Base-by-base conservation (phyloP, 2,113 vertebrate genomes). In the Desmodus rotundus region DNA sequence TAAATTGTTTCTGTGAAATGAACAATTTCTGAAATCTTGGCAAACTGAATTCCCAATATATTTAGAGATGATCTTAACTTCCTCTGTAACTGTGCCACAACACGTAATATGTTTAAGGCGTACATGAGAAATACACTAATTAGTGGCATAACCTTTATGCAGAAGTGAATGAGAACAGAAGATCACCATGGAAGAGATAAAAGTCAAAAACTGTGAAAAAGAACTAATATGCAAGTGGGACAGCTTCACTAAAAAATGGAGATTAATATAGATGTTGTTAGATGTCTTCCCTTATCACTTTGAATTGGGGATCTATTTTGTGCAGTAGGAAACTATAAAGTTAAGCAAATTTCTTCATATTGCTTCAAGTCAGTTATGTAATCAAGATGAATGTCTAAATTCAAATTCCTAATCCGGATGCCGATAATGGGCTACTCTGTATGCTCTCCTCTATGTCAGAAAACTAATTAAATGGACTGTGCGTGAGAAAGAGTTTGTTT, bases 1-100 rank as follows among this genome's bases (percentile, higher is more conserved):
- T 0, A 91, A 95, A 97, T 95, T 77, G 78, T 94, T 96, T 93
- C 95, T 96, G 83, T 56, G 73, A 91, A 94, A 96, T 94, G 97
- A 97, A 96, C 88, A 87, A 91, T 97, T 95, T 94, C 80, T 96
- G 95, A 96, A 94, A 89, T 94, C 93, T 91, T 92, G 70, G 92
- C 95, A 96, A 96, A 96, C 47, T 93, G 91, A 97, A 95, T 95
- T 95, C 78, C 91, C 92, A 93, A 81, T 77, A 90, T 70, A 92
- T 88, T 96, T 86, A 95, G 93, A 87, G 83, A 94, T 33, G 78
- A 87, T 96, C 91, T 93, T 89, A 83, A 94, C 91, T 96, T 95
- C 68, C 92, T 38, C 50, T 65, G 81, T 74, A 95, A 91, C 36
- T 94, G 43, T 45, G 77, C 84, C 85, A 56, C 72, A 77, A 95